These are phyloP conservation scores for Lagenorhynchus albirostris DNA, from an alignment of 2,113 vertebrate genomes.

Conservation along the genomic window DNA sequence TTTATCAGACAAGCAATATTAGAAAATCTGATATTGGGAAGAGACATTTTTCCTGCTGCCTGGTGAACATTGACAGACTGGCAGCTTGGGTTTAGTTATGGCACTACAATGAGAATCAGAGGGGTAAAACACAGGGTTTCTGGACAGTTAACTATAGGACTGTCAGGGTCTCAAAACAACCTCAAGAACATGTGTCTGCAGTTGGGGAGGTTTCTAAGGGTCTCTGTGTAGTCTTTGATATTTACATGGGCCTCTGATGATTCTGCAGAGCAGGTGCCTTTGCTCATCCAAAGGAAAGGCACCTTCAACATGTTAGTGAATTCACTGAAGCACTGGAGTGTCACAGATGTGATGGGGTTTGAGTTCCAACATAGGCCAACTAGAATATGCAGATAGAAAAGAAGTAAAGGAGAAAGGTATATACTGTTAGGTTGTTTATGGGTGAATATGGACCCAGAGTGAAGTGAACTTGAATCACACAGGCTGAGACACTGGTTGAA, in stretches of 20 bases:
- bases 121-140: background rate
- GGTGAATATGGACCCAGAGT: background rate
- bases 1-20: conserved; percentile 72
- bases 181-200: background rate
- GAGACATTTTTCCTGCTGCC: conserved; percentile 60
- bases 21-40: conserved; percentile 70
- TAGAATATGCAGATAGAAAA: background rate
- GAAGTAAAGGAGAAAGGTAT: background rate
- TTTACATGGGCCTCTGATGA: background rate
- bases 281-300: background rate
- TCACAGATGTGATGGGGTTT: background rate
- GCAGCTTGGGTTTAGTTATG: conserved; percentile 38
- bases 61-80: conserved; percentile 5
- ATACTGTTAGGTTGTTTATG: background rate
- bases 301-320: background rate
- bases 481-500: background rate
- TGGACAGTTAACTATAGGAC: background rate
- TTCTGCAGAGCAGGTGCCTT: background rate
- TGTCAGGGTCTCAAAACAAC: background rate
- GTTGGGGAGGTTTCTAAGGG: background rate
- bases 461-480: background rate
- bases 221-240: background rate
- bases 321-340: background rate
- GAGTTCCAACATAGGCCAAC: background rate
- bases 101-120: conserved; percentile 2